Evolutionary conservation across 2,888 invertebrate species (phyloP), one percentile per base, ranked within the genome.

Genomic region (Drosophila ustulata): DNA sequence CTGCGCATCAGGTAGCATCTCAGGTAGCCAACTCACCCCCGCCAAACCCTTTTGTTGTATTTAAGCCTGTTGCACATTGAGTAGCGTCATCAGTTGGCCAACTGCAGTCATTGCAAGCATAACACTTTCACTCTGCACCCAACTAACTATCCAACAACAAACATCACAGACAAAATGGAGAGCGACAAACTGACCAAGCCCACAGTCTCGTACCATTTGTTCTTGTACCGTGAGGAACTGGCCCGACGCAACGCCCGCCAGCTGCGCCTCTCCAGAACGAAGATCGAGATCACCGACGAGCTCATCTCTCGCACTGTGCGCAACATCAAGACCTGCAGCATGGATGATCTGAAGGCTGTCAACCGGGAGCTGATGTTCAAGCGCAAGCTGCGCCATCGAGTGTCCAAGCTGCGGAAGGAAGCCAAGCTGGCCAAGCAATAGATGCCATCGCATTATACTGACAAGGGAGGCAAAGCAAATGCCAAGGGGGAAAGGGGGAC

Each of bases 281-380:
- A 86, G 51, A 75, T 86, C 28, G 83, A 86, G 30, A 83, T 86
- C 39, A 89, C 89, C 9, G 89, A 89, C 34, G 80, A 83, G 55
- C 76, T 86, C 13, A 86, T 88, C 46, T 76, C 83, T 4, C 61
- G 66, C 9, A 89, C 89, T 2, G 78, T 86, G 26, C 63, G 55
- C 13, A 88, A 86, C 8, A 66, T 86, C 43, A 85, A 86, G 58
- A 72, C 52, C 39, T 86, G 89, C 78, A 88, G 83, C 63, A 65
- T 82, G 72, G 85, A 86, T 25, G 89, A 86, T 65, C 80, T 86
- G 1, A 82, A 80, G 66, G 83, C 86, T 18, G 53, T 89, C 28
- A 89, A 80, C 50, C 80, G 86, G 13, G 86, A 88, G 63, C 52
- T 88, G n/a, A 13, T 66, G 7, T 85, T 85, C 66, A 89, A 89